Evolutionary conservation across 2,797 vertebrate genomes (phyloP).

Genomic region (Tauraco hartlaubi): DNA sequence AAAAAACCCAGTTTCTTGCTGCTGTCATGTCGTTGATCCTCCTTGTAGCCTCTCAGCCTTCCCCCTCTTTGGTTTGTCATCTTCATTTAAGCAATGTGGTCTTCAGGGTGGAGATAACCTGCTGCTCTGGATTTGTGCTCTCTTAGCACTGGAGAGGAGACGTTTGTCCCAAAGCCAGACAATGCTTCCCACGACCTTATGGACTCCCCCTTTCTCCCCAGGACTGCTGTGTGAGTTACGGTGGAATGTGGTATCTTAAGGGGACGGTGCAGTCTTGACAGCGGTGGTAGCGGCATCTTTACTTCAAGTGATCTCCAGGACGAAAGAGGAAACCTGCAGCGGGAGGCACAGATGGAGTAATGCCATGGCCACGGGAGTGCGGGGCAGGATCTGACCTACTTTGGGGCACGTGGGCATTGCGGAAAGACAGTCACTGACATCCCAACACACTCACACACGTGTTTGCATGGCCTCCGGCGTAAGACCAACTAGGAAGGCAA

Average conservation of each 20-base stretch:
- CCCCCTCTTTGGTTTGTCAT: fast-evolving
- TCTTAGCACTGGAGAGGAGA: not conserved
- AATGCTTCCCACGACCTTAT: not conserved
- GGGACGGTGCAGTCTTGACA: slow-evolving; percentile 96
- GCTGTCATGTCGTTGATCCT: not conserved
- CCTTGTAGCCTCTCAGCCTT: not conserved
- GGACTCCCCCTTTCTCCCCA: slow-evolving; percentile 45
- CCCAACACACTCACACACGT: not conserved
- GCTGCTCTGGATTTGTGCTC: not conserved
- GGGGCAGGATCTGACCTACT: slow-evolving; percentile 16
- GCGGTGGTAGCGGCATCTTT: not conserved
- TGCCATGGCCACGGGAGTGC: not conserved
- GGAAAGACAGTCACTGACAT: not conserved
- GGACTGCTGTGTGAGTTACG: slow-evolving; percentile 95
- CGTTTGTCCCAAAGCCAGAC: not conserved
- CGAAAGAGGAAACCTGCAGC: slow-evolving; percentile 2
- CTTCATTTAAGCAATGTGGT: not conserved
- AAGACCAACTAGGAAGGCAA: slow-evolving; percentile 6
- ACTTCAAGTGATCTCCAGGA: not conserved
- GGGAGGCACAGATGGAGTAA: not conserved
- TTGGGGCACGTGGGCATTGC: not conserved
- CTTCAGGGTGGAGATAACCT: not conserved
- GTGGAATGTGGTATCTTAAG: slow-evolving; percentile 98
- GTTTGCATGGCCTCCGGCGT: not conserved
- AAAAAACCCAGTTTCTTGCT: not conserved